A percentile compares a stretch with the other conserved stretches of the same genome.
phyloP scores from a whole-genome alignment of 2,113 vertebrate species.

The Triplophysa tibetana region DNA sequence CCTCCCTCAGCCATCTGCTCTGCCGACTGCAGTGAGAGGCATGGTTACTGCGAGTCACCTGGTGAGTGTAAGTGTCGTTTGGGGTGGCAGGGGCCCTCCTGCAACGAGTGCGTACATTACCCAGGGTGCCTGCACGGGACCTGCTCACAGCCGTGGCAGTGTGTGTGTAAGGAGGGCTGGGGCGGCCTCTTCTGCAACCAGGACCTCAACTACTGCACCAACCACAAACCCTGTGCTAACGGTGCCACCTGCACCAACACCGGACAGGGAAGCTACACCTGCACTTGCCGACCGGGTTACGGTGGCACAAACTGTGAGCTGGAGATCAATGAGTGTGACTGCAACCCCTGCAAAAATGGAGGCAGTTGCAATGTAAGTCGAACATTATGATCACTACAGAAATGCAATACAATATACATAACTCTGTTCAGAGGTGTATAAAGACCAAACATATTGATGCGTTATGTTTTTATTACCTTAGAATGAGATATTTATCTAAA shows the following conservation, averaged over 20 bases:
- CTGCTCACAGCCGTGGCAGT: conserved; percentile 83
- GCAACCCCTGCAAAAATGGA: conserved; percentile 87
- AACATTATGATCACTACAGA: background rate
- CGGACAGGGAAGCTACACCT: conserved; percentile 81
- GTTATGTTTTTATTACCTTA: too few relatives aligned
- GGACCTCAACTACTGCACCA: conserved; percentile 86
- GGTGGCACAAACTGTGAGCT: conserved; percentile 76
- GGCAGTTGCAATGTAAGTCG: conserved; percentile 87
- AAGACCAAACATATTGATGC: too few relatives aligned
- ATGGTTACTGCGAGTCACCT: conserved; percentile 86
- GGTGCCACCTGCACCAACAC: conserved; percentile 80
- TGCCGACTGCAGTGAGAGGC: conserved; percentile 79
- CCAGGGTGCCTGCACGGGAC: conserved; percentile 82
- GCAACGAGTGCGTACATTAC: conserved; percentile 80
- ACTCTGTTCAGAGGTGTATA: too few relatives aligned
- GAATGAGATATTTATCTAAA: too few relatives aligned
- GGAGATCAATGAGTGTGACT: conserved; percentile 83
- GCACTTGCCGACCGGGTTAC: conserved; percentile 75
- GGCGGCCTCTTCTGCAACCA: conserved; percentile 86
- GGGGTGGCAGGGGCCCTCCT: conserved; percentile 87
- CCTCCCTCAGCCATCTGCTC: conserved; percentile 76
- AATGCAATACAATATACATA: too few relatives aligned
- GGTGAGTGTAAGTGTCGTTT: conserved; percentile 85
- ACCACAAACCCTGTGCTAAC: conserved; percentile 80
- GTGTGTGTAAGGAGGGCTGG: conserved; percentile 84